Base-by-base conservation (phyloP, 2,113 vertebrate species). In the Pteropus alecto region DNA sequence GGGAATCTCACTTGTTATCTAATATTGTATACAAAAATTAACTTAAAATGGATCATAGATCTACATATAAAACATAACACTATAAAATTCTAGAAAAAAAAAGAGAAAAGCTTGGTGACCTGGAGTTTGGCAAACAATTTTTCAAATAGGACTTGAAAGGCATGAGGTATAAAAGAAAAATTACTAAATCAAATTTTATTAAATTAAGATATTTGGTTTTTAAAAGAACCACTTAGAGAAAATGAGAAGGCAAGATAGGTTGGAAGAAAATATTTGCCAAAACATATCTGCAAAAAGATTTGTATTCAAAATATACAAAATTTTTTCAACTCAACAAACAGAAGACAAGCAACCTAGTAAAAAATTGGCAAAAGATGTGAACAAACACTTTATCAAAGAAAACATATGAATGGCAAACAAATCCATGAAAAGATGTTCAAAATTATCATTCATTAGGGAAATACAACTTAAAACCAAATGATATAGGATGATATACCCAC, bases 11-110 rank as follows among this genome's bases (percentile, higher is more conserved):
- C 41, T 65, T 28, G 33, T 87, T 74, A 54, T 46, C 22, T 90
- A 60, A 90, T 22, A 51, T 67, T 79, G 38, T 65, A 35, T 24
- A 81, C 4, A 86, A 74, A 90, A 86, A 35, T 86, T 41, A 87
- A 81, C n/a, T 90, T 35, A 67, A 77, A 90, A 67, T 74, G 35
- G 7, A 86, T 33, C 22, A 26, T 79, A 68, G 24, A 51, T 24
- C 7, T 60, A 56, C 33, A 26, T 41, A 24, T 74, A 61, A 93
- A 43, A 95, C 19, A 87, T 26, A 95, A 46, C 3, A 4, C n/a
- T 71, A 38, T 73, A 82, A 93, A 89, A 85, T 92, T 95, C 41
- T 46, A 74, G 35, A 95, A 74, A 7, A 74, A 83, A 46, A 46
- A 65, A 14, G 68, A 82, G 33, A 74, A 74, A 93, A 35, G 7